phyloP scores from a whole-genome alignment of 2,888 invertebrate genomes.

The Fissipunctia ypsillon region DNA sequence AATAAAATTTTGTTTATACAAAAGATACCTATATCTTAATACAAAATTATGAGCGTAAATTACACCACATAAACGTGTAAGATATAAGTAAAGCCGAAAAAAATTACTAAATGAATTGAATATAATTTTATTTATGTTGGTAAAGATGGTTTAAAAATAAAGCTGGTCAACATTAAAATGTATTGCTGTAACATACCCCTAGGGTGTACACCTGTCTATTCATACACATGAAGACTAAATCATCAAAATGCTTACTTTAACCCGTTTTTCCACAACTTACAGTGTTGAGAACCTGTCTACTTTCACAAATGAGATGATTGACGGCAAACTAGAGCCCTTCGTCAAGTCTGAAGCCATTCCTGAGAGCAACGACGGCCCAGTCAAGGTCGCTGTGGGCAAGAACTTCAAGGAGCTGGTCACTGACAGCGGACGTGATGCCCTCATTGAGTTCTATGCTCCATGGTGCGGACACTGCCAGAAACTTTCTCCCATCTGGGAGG shows the following conservation, averaged over 20 bases:
- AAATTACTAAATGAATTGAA: no score
- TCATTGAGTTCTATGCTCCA: slow-evolving; percentile 99
- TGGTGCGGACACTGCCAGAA: slow-evolving; percentile 99
- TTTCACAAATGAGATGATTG: slow-evolving; percentile 96
- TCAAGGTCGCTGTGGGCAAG: slow-evolving; percentile 98
- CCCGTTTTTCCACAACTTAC: slow-evolving; percentile 62
- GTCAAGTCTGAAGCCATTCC: slow-evolving; percentile 98
- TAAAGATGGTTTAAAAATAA: no score
- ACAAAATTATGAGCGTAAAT: no score
- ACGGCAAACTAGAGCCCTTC: slow-evolving; percentile 96
- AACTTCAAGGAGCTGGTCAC: slow-evolving; percentile 98
- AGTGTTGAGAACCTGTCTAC: slow-evolving; percentile 95
- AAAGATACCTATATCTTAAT: no score
- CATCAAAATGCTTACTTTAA: not conserved
- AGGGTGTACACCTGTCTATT: not conserved
- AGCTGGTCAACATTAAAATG: not conserved
- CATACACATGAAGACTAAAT: not conserved
- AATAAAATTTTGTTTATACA: not conserved
- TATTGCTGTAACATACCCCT: not conserved
- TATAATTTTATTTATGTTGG: no score
- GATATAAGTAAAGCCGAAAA: no score
- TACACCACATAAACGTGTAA: no score
- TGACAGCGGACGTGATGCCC: slow-evolving; percentile 97
- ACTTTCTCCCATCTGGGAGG: slow-evolving; percentile 97
- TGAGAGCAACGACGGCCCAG: slow-evolving; percentile 94